Evolutionary conservation across 2,113 vertebrate genomes (phyloP), one percentile per base, ranked within the genome.

Genomic region (Glaucomys volans): DNA sequence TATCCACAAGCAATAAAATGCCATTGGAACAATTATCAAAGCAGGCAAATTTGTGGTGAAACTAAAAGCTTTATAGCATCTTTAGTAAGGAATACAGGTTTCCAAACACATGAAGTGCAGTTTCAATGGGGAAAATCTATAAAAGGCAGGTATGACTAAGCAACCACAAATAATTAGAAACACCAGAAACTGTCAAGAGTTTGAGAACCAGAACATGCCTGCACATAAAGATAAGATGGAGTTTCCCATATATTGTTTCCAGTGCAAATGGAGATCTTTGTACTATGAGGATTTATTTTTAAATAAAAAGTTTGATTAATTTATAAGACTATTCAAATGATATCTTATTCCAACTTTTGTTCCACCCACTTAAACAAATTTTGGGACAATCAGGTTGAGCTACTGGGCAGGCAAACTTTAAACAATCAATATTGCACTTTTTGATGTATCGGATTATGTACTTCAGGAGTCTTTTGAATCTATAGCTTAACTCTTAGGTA

Each of bases 131-230:
- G 54, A 95, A 57, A 91, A 97, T 90, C 85, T 86, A 76, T 8
- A 86, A 90, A 91, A 96, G 86, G 93, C 89, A 95, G 0, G 18
- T 96, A 97, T 94, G 96, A 98, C 94, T 96, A 98, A 97, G 96
- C 91, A 94, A 97, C 74, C 80, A 74, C 37, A 94, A 91, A 90
- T 9, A 62, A 30, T 82, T 82, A 0, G 24, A 95, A 80, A 59
- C 81, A 85, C 52, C 81, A 82, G 37, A 72, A 97, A 1, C 28
- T 77, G 75, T 54, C 62, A 92, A 35, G 20, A 87, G 87, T 95
- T 66, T 86, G 74, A 66, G 4, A 52, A 94, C 0, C 0, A 94
- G n/a, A 28, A 0, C 35, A 42, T 40, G 87, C 20, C 89, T 87
- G 90, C 66, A 92, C 26, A 85, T 1, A 86, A 75, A 85, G 91